Evolutionary conservation across 92 coral and sea anemone species (phyloP).

Genomic region (Porites lobata): DNA sequence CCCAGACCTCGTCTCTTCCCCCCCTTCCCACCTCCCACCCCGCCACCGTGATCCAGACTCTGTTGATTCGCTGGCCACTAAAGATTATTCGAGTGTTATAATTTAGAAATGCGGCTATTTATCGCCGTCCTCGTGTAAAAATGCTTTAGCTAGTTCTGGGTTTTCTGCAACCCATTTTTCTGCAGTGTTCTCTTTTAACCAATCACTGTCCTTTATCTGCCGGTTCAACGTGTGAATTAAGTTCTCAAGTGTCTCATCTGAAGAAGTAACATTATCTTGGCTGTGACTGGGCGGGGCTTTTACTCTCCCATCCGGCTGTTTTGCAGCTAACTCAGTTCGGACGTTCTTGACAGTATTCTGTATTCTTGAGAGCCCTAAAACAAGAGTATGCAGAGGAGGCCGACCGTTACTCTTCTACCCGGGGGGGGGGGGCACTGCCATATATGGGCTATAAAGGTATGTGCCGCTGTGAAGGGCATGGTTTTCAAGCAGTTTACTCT

Average conservation of each 20-base stretch:
- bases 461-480: too few species aligned
- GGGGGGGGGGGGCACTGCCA: too few species aligned
- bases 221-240: conserved; percentile 63
- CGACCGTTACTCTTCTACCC: too few species aligned
- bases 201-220: conserved; percentile 74
- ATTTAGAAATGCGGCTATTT: not conserved
- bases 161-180: conserved; percentile 88
- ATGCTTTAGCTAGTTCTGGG: conserved; percentile 84
- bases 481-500: too few species aligned
- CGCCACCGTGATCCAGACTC: too few species aligned
- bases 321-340: conserved; percentile 43
- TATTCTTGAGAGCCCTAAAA: conserved; percentile 38
- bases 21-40: too few species aligned
- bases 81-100: too few species aligned
- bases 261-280: too few species aligned
- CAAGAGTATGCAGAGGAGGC: not conserved
- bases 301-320: not conserved
- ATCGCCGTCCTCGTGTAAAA: conserved; percentile 18
- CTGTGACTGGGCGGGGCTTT: not conserved
- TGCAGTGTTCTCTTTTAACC: conserved; percentile 82
- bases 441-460: too few species aligned
- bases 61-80: not conserved
- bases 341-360: conserved; percentile 19
- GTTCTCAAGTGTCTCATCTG: conserved; percentile 70
- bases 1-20: too few species aligned